Evolutionary conservation across 1,140 invertebrate genomes (phyloP).

Genomic region (Panagrolaimus sp.): DNA sequence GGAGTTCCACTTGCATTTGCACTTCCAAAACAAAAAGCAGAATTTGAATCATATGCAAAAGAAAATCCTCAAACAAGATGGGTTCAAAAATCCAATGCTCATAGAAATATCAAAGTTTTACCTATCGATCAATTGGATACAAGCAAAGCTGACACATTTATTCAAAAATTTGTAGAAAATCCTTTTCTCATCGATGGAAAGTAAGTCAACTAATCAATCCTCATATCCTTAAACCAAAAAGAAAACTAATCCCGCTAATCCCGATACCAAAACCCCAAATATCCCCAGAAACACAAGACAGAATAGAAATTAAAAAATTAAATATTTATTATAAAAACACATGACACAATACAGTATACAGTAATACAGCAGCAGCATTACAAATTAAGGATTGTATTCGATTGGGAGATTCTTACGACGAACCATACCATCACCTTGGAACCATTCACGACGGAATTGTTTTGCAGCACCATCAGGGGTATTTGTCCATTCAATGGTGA

Average conservation of each 20-base stretch:
- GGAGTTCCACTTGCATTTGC: conserved; percentile 80
- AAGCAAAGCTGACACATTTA: conserved; percentile 72
- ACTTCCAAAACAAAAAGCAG: conserved; percentile 72
- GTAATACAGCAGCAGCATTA: background rate
- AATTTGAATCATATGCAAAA: conserved; percentile 70
- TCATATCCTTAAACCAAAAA: too few species aligned
- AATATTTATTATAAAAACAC: too few species aligned
- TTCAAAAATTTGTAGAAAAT: conserved; percentile 78
- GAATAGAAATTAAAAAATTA: too few species aligned
- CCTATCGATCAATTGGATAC: conserved; percentile 71
- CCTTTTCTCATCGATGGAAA: conserved; percentile 68
- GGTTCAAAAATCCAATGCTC: conserved; percentile 85
- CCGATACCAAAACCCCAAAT: background rate
- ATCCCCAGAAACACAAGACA: background rate
- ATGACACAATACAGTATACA: too few species aligned
- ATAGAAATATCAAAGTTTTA: conserved; percentile 78
- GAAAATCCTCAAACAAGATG: conserved; percentile 72
- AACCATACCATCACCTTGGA: conserved; percentile 48
- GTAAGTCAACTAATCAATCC: conserved; percentile 42
- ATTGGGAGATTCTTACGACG: conserved; percentile 47
- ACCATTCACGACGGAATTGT: conserved; percentile 44
- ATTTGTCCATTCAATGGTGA: conserved; percentile 49
- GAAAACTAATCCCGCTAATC: too few species aligned
- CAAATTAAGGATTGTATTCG: conserved; percentile 41
- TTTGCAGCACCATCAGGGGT: conserved; percentile 44